A percentile compares a stretch with the other conserved stretches of the same genome.
These are phyloP conservation scores for Rosalia funebris DNA, from an alignment of 2,888 invertebrate species.

Conservation along the genomic window DNA sequence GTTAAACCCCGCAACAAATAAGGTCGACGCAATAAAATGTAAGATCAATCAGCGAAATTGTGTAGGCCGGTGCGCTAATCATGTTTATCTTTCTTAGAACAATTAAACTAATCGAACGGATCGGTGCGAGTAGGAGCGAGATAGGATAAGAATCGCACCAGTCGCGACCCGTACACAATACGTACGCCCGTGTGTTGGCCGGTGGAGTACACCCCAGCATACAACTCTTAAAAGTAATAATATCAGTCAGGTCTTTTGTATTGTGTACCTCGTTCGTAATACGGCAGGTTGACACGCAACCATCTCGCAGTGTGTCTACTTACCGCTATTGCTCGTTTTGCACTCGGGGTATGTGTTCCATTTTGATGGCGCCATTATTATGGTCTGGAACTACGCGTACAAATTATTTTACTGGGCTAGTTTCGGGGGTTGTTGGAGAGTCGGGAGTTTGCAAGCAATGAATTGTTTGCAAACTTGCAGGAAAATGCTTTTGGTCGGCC, in stretches of 20 bases:
- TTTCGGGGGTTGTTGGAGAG: neutral
- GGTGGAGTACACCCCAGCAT: constrained; percentile 26
- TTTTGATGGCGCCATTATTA: neutral
- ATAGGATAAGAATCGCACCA: constrained; percentile 33
- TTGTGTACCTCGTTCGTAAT: constrained; percentile 52
- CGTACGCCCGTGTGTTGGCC: neutral
- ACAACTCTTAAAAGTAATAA: constrained; percentile 59
- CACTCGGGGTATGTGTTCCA: constrained; percentile 8
- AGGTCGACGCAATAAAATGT: constrained; percentile 15
- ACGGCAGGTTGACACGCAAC: constrained; percentile 55
- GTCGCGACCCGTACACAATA: constrained; percentile 29
- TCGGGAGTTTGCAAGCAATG: neutral
- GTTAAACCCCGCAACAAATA: neutral
- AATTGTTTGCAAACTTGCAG: neutral
- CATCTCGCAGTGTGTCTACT: constrained; percentile 33
- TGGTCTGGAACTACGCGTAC: neutral
- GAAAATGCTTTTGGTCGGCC: neutral
- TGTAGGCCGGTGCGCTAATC: constrained; percentile 16
- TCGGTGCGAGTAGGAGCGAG: constrained; percentile 20
- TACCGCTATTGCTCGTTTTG: constrained; percentile 19
- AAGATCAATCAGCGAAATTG: constrained; percentile 24
- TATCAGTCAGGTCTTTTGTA: constrained; percentile 59
- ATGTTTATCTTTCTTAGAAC: constrained; percentile 28
- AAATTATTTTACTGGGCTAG: neutral
- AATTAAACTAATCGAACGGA: constrained; percentile 30